phyloP scores from a whole-genome alignment of 2,113 vertebrate genomes.

The Tenrec ecaudatus region DNA sequence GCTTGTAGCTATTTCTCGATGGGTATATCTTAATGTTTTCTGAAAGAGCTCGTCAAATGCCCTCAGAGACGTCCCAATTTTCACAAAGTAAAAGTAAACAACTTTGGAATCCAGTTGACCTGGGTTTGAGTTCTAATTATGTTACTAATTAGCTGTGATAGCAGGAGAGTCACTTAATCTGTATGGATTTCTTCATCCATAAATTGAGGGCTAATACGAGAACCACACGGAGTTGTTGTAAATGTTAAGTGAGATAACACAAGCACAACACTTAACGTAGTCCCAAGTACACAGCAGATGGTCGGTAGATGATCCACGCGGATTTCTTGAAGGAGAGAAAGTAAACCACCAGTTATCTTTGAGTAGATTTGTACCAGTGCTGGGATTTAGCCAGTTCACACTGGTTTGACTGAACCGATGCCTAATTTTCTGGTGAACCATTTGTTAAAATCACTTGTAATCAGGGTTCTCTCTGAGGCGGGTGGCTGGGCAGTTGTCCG shows the following conservation, averaged over 20 bases:
- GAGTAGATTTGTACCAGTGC: too few relatives aligned
- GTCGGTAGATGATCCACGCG: neutral
- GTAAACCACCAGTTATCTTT: neutral
- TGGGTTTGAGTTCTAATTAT: too few relatives aligned
- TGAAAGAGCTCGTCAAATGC: neutral
- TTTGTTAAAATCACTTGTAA: too few relatives aligned
- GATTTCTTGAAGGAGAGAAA: neutral
- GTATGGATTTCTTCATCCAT: neutral
- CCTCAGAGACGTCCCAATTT: neutral
- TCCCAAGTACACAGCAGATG: neutral
- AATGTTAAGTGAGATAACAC: neutral
- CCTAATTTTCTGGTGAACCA: too few relatives aligned
- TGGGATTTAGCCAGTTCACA: too few relatives aligned
- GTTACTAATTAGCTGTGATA: rapidly evolving
- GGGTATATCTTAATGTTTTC: rapidly evolving
- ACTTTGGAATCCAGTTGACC: rapidly evolving
- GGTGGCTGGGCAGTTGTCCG: too few relatives aligned
- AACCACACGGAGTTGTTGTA: too few relatives aligned
- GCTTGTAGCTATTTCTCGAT: rapidly evolving
- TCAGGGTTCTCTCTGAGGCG: too few relatives aligned
- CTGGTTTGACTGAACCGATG: too few relatives aligned
- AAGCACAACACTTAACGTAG: neutral
- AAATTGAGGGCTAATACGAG: rapidly evolving
- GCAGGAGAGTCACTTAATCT: neutral
- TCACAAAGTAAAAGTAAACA: too few relatives aligned